Base-by-base conservation (phyloP, 2,797 vertebrate genomes). In the Nannoperca obscura region DNA sequence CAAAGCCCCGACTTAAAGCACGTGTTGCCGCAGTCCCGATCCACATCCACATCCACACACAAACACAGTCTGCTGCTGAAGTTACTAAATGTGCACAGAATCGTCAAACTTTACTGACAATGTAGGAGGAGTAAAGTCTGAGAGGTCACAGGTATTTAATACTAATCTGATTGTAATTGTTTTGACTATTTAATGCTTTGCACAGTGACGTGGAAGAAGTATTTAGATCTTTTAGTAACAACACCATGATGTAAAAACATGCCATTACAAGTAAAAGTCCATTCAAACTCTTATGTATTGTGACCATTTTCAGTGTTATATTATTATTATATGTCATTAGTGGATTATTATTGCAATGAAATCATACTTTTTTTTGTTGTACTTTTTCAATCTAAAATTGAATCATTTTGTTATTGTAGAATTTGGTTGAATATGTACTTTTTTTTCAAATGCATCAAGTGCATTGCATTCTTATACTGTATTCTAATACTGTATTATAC, bases 1-100 rank as follows among this genome's bases (percentile, higher is more conserved):
- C 59, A 58, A 74, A 81, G 22, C 61, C 58, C 70, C 12, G 10
- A 83, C 71, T 69, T 59, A 46, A 9, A 65, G 65, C 82, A 89
- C 66, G 77, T 88, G 85, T 78, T 78, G 69, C 89, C 89, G 90
- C 90, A 88, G 83, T 89, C 79, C 62, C 9, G 7, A 2, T 55
- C 42, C 34, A 57, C 53, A 65, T 32, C 34, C 59, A 75, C 34
- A 12, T 40, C 53, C 22, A 42, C 57, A 57, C 40, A 36, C 52
- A 24, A 24, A 49, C 71, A 59, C 17, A 38, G n/a, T 42, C 63
- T 63, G 40, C 67, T 58, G 78, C 75, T 80, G 49, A 81, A 42
- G 32, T 80, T 84, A 61, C 59, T 71, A 38, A 49, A 81, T n/a
- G 63, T 59, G 67, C 59, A 60, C 36, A 7, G 19, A 47, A 42